Evolutionary conservation across 2,888 invertebrate species (phyloP), one percentile per base, ranked within the genome.

Genomic region (Alcis repandata): DNA sequence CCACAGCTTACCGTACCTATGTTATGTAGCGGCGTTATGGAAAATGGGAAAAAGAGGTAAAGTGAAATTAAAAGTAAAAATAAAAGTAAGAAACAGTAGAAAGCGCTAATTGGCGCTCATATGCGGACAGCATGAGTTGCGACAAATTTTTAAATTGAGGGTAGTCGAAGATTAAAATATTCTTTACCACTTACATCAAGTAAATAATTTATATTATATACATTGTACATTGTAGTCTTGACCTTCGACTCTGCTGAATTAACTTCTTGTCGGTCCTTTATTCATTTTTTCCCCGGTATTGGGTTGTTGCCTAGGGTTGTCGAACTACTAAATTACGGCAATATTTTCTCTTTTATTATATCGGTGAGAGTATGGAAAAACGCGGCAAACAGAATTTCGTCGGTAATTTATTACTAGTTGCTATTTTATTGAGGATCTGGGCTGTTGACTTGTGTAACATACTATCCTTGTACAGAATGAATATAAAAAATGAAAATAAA

Each of bases 191-290:
- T 27, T 27, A 27, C 27, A 27, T 4, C 27, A 27, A 4, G 27
- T 27, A 27, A 27, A 27, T 2, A 6, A 27, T 27, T 2, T 27
- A 27, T 4, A 27, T 27, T 4, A 27, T 27, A 27, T 27, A 27
- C 27, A 27, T 27, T 8, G 15, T 59, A 40, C 36, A 38, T 58
- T 40, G 51, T 32, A 49, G 46, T 20, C 41, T 36, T 79, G 80
- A 81, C 83, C 82, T 82, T 78, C 79, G 79, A 76, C 85, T 86
- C 80, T 81, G 73, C 75, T 63, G 80, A 84, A 86, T 87, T 87
- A 85, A 82, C 85, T 85, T 80, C 72, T 74, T 72, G 73, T 74
- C 75, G 66, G 71, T 58, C 71, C 77, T 82, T 85, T 78, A 80
- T 82, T 84, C 82, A 83, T 83, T 84, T 72, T 27, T 78, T 77